Conservation (phyloP, 1,140 invertebrate species). For the Pararge aegeria region DNA sequence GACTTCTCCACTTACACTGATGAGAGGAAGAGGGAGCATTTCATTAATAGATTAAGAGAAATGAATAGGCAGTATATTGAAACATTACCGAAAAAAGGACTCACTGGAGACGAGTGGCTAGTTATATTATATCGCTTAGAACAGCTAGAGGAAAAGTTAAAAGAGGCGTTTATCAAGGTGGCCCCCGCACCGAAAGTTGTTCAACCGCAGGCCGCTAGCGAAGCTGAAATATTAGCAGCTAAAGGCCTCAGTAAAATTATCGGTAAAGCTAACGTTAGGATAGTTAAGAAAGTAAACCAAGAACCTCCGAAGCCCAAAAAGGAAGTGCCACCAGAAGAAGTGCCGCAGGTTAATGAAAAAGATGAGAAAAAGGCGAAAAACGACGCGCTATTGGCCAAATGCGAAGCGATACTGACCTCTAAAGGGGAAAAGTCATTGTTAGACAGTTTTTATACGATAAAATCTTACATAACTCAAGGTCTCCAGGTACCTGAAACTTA, state of each 20-base stretch:
- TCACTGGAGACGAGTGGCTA: conserved; percentile 69
- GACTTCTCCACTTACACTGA: conserved; percentile 47
- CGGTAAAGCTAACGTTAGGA: conserved; percentile 51
- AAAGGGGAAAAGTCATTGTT: conserved; percentile 64
- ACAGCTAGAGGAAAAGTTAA: conserved; percentile 60
- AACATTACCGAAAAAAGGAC: conserved; percentile 56
- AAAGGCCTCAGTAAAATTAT: conserved; percentile 75
- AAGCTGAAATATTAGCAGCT: conserved; percentile 70
- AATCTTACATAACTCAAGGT: conserved; percentile 63
- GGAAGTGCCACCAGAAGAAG: conserved; percentile 30
- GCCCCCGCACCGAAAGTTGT: conserved; percentile 36
- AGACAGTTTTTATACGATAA: conserved; percentile 67
- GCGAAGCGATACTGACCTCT: conserved; percentile 58
- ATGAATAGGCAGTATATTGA: conserved; percentile 68
- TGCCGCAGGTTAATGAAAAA: conserved; percentile 30
- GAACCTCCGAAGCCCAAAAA: conserved; percentile 44
- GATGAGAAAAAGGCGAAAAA: conserved; percentile 50
- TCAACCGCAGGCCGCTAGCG: conserved; percentile 53
- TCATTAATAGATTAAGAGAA: conserved; percentile 55
- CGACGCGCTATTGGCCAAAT: conserved; percentile 55
- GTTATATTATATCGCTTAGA: conserved; percentile 68
- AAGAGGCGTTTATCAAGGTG: conserved; percentile 51
- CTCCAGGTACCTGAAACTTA: conserved; percentile 61
- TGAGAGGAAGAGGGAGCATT: conserved; percentile 60
- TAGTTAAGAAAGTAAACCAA: conserved; percentile 44